Evolutionary conservation across 2,113 vertebrate genomes (phyloP), one percentile per base, ranked within the genome.

Genomic region (Lanius collurio): DNA sequence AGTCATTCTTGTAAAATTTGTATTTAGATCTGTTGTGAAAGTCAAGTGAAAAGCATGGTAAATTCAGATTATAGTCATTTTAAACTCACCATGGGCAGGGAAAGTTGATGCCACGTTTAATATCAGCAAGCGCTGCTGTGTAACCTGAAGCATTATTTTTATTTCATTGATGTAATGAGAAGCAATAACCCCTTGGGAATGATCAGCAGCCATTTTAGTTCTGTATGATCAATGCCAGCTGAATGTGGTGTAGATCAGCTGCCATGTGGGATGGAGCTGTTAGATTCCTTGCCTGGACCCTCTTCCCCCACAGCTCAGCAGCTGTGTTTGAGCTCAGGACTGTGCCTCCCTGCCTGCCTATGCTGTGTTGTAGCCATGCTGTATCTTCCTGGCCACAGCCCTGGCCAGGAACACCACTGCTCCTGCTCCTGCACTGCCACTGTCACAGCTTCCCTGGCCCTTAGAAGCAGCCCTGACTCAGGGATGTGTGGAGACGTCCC

Each of bases 171-270:
- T 26, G 16, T 42, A 69, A 50, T 50, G 52, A 69, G 91, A 69
- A 94, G 50, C 30, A 70, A 71, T 30, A 91, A 73, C 41, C 84
- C 85, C 74, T 96, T 75, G 76, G 82, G 80, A 88, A 75, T 7
- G 79, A 94, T 75, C 57, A 74, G 52, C 44, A 81, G 70, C 77
- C 92, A 90, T 76, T 94, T 89, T 49, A 75, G 71, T 67, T 96
- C 87, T 89, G 88, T 70, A 89, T 63, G 93, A 95, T 96, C 63
- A 31, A 5, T 27, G 26, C 22, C 46, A 87, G 35, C 60, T 87
- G 68, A 87, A 69, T 15, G 35, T 28, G n/a, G 13, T 9, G 41
- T 15, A 52, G 59, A 56, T 69, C 27, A 83, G 44, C 31, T 46
- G 55, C 1, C 1, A 42, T 10, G 47, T 57, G 91, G 33, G 71